Base-by-base conservation (phyloP, 2,797 vertebrate genomes). In the Gallinago stenura region DNA sequence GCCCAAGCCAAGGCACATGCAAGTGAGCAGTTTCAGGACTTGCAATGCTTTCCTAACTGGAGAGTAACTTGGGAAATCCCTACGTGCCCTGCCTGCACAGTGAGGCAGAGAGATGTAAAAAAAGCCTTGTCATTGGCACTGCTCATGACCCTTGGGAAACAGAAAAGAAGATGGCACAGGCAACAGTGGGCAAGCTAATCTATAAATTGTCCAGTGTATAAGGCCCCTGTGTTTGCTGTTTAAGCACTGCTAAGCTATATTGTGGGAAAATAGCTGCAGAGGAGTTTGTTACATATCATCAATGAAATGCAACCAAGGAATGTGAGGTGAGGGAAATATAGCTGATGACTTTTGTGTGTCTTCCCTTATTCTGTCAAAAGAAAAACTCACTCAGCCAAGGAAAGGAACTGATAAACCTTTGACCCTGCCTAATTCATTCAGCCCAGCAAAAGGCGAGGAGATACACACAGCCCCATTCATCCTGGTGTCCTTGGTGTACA, bases 381-480 rank as follows among this genome's bases (percentile, higher is more conserved):
- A 65, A 93, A 75, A 88, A n/a, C 24, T 91, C 51, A 5, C 57
- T 75, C 75, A 94, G 88, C 77, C 75, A 92, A 77, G 84, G 70
- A 93, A 70, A 13, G 31, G 73, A 95, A 95, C 69, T 79, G 87
- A 79, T 91, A 93, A 96, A 95, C 83, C 85, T 95, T 89, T 96
- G 85, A 95, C 90, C 26, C 41, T 84, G 83, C 31, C 83, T 81
- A 87, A 95, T 95, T 94, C 78, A 92, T 93, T 91, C 79, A 92
- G 70, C 19, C 73, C 85, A 48, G 57, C 78, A 68, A 77, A 94
- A 87, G 57, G 31, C 9, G 0, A 84, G 75, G 78, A 73, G 57
- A 89, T 85, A 6, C 90, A 94, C 88, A 92, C 75, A 93, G 64
- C 57, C 54, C 78, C 90, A 97, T 95, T 96, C 95, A 93, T 96